These are phyloP conservation scores for Cosmorhoe ocellata DNA, from an alignment of 2,888 invertebrate genomes.

Conservation along the genomic window DNA sequence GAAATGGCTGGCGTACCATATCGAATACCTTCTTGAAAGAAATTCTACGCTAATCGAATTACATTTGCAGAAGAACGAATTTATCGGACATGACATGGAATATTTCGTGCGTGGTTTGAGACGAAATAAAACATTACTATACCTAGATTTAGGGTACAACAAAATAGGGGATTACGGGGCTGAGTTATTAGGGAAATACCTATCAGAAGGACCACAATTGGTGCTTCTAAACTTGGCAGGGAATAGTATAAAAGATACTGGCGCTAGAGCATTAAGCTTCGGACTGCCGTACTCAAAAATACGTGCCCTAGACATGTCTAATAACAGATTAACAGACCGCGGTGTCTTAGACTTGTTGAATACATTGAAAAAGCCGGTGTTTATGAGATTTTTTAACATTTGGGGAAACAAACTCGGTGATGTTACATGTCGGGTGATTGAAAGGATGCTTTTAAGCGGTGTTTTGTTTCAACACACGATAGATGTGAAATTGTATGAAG, in stretches of 20 bases:
- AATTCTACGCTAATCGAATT: constrained; percentile 76
- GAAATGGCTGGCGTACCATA: constrained; percentile 77
- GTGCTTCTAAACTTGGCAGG: constrained; percentile 78
- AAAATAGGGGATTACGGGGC: constrained; percentile 83
- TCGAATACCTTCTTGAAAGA: constrained; percentile 65
- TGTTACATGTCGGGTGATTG: constrained; percentile 62
- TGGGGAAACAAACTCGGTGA: constrained; percentile 70
- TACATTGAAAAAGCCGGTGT: constrained; percentile 78
- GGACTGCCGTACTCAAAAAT: constrained; percentile 82
- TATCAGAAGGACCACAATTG: constrained; percentile 73
- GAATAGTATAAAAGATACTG: constrained; percentile 80
- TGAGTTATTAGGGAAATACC: constrained; percentile 77
- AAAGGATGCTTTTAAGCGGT: constrained; percentile 64
- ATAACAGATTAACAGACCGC: constrained; percentile 79
- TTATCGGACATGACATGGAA: constrained; percentile 84
- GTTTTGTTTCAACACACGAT: constrained; percentile 63
- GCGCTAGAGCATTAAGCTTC: constrained; percentile 81
- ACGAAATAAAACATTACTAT: constrained; percentile 74
- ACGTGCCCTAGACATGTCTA: constrained; percentile 79
- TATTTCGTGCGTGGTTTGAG: constrained; percentile 76
- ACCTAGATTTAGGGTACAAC: constrained; percentile 84
- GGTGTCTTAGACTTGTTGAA: constrained; percentile 80
- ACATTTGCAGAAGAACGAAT: constrained; percentile 83
- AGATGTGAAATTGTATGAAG: constrained; percentile 63
- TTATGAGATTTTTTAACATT: constrained; percentile 64